These are phyloP conservation scores for Agelastica alni DNA, from an alignment of 2,888 invertebrate genomes.

Conservation along the genomic window DNA sequence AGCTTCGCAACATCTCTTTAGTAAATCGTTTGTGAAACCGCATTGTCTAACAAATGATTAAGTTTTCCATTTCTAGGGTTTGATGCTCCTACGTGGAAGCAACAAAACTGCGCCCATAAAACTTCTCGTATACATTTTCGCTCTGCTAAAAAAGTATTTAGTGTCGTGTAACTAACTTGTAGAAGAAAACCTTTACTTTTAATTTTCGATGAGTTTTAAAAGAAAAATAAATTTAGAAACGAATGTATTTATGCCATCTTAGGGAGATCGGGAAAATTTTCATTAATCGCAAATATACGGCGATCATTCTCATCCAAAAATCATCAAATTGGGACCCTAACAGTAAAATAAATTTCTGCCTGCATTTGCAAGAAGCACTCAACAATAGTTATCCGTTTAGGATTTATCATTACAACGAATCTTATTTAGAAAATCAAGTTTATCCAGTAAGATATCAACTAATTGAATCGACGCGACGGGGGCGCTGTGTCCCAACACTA, in stretches of 20 bases:
- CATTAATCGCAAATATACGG: not conserved
- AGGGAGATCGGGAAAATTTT: not conserved
- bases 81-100: not conserved
- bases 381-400: too few relatives aligned
- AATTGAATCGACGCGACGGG: slow-evolving; percentile 1
- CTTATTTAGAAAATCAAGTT: not conserved
- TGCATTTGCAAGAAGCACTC: too few relatives aligned
- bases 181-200: not conserved
- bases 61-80: not conserved
- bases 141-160: not conserved
- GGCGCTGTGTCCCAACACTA: not conserved
- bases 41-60: not conserved
- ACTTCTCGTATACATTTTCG: not conserved
- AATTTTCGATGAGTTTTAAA: too few relatives aligned
- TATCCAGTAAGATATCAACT: too few relatives aligned
- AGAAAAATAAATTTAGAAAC: too few relatives aligned
- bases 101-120: not conserved
- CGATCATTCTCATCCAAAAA: too few relatives aligned
- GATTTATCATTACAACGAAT: too few relatives aligned
- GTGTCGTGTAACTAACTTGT: not conserved
- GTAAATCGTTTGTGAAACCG: not conserved
- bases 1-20: not conserved
- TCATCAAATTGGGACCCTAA: too few relatives aligned
- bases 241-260: too few relatives aligned
- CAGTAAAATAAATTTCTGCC: too few relatives aligned